Evolutionary conservation across 2,888 invertebrate species (phyloP).

Genomic region (Chouioia cunea): DNA sequence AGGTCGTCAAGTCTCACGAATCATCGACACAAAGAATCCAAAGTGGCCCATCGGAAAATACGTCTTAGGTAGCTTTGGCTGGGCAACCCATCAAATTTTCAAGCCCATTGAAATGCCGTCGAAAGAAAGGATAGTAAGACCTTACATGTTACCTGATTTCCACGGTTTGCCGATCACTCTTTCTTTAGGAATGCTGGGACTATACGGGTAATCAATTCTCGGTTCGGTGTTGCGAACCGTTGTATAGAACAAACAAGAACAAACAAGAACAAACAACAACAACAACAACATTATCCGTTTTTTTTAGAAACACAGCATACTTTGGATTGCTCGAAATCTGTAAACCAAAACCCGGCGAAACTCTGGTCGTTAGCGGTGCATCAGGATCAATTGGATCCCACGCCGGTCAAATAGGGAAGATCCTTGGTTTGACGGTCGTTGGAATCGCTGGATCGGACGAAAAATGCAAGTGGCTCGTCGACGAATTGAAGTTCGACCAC

Average conservation of each 20-base stretch:
- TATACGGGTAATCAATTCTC: constrained; percentile 79
- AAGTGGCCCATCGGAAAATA: constrained; percentile 76
- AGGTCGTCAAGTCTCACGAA: constrained; percentile 79
- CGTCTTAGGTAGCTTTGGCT: constrained; percentile 77
- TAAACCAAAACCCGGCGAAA: constrained; percentile 79
- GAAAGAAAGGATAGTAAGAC: constrained; percentile 2
- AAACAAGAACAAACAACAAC: no score
- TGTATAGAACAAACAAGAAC: no score
- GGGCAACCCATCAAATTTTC: constrained; percentile 75
- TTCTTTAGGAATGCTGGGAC: constrained; percentile 77
- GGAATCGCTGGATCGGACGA: constrained; percentile 80
- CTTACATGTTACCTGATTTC: constrained; percentile 73
- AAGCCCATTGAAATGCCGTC: constrained; percentile 55
- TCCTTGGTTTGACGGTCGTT: constrained; percentile 76
- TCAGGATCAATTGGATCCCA: constrained; percentile 84
- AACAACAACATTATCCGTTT: no score
- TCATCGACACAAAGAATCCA: constrained; percentile 76
- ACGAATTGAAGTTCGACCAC: constrained; percentile 77
- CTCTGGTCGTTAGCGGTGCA: constrained; percentile 80
- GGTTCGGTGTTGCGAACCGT: no score
- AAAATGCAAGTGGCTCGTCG: constrained; percentile 77
- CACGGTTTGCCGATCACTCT: constrained; percentile 74
- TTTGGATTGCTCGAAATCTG: constrained; percentile 82
- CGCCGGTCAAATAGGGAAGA: constrained; percentile 85
- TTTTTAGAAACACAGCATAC: constrained; percentile 78